Evolutionary conservation across 30 jellyfish, hydroid and myxozoan species (phyloP).

Genomic region (Aurelia coerulea): DNA sequence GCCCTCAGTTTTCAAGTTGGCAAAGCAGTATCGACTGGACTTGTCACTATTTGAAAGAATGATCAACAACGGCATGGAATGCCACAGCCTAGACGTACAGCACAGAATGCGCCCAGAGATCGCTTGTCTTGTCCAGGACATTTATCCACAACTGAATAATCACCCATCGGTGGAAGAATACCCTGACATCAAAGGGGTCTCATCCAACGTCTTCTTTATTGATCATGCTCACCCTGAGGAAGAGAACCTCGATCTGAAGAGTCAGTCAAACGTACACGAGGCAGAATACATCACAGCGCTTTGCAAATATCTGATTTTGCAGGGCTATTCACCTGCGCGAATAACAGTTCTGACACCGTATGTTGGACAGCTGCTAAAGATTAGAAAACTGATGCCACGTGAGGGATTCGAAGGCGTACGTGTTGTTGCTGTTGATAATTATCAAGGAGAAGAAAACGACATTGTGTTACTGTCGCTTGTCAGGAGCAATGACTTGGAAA

Average conservation of each 20-base stretch:
- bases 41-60: conserved; percentile 78
- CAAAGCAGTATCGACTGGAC: conserved; percentile 61
- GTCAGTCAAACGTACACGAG: conserved; percentile 55
- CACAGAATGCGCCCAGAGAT: conserved; percentile 85
- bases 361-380: conserved; percentile 64
- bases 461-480: conserved; percentile 76
- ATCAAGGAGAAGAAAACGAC: conserved; percentile 91
- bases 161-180: conserved; percentile 46
- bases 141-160: conserved; percentile 70
- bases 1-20: conserved; percentile 62
- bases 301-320: conserved; percentile 70
- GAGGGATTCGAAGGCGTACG: conserved; percentile 68
- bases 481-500: conserved; percentile 55
- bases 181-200: conserved; percentile 64
- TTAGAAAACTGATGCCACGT: conserved; percentile 50
- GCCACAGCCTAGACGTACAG: conserved; percentile 57
- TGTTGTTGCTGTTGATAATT: conserved; percentile 77
- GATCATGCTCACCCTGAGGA: conserved; percentile 43
- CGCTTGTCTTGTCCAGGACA: conserved; percentile 48
- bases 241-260: conserved; percentile 31
- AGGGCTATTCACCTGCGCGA: conserved; percentile 60
- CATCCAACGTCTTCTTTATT: conserved; percentile 54
- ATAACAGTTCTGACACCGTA: conserved; percentile 78
- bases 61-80: conserved; percentile 76
- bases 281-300: conserved; percentile 69